phyloP scores from a whole-genome alignment of 2,888 invertebrate genomes.

The Nomada ruficornis region DNA sequence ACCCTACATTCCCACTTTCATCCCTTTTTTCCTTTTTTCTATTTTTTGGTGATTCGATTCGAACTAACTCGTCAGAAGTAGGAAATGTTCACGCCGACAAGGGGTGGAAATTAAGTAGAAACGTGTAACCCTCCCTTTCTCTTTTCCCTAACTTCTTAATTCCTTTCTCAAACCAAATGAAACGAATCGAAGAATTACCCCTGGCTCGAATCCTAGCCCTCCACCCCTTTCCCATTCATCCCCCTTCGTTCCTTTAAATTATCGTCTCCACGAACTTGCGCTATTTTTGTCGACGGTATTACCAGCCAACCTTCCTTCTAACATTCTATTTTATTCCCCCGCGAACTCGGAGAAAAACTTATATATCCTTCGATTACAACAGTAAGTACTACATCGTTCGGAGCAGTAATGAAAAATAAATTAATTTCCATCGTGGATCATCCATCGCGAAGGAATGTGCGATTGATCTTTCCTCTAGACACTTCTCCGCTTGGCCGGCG shows the following conservation, averaged over 20 bases:
- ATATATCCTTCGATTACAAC: neutral
- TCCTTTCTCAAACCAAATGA: conserved; percentile 13
- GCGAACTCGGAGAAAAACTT: neutral
- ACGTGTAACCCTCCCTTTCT: neutral
- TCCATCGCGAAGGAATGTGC: neutral
- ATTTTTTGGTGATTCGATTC: conserved; percentile 38
- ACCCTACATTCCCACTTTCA: neutral
- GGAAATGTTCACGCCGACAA: conserved; percentile 12
- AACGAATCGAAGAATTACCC: conserved; percentile 50
- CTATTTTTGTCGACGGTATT: conserved; percentile 17
- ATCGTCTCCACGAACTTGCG: conserved; percentile 43
- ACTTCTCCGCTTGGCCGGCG: neutral
- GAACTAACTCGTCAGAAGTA: conserved; percentile 41
- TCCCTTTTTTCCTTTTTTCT: neutral
- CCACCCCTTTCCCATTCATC: neutral
- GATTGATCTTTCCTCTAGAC: conserved; percentile 2
- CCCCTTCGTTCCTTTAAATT: conserved; percentile 42
- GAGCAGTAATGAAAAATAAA: conserved; percentile 38
- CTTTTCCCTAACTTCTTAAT: neutral
- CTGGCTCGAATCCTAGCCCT: conserved; percentile 44
- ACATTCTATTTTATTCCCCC: conserved; percentile 26
- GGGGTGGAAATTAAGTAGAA: conserved; percentile 6
- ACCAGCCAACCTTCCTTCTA: conserved; percentile 17
- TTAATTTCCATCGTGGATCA: neutral
- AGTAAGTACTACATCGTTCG: no score